Evolutionary conservation across 92 coral and sea anemone genomes (phyloP), one percentile per base, ranked within the genome.

Genomic region (Phymanthus crucifer): DNA sequence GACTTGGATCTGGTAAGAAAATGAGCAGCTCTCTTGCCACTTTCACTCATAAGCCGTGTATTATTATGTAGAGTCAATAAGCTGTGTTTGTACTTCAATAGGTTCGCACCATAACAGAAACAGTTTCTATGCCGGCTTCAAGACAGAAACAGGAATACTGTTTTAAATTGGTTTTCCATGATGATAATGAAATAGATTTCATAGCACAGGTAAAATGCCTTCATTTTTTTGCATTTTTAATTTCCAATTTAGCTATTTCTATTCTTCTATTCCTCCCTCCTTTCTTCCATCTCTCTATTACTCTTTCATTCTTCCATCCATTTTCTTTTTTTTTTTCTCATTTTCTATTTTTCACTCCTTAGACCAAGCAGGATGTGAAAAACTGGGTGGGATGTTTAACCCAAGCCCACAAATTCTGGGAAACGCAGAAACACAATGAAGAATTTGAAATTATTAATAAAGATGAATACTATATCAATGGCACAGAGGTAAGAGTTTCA

Each of bases 331-430:
- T 16, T 11, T 35, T 35, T 3, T 24, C 31, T 29, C 4, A 40
- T 32, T 10, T 74, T 50, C 2, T 36, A 12, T 43, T n/a, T 40
- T 75, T 37, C 76, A 89, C 80, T 89, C n/a, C 48, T 6, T 11
- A 43, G 48, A 43, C 16, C 5, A 85, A 65, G n/a, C 84, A 78
- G 32, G 87, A 57, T 32, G 85, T 89, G 66, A 76, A 85, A 76
- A 9, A 36, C 29, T 89, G 92, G 92, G 89, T 89, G n/a, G 76
- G 47, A 38, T 85, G 92, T 73, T 65, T 89, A n/a, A 84, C 61
- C 56, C 37, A 68, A 45, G 78, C 89, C 23, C 85, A 89, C 26
- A 79, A 80, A 57, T 79, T 89, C 45, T 85, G 80, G 83, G 71
- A 70, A 5, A 71, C 46, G 37, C 11, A 5, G 17, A 48, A 56